Base-by-base conservation (phyloP, 2,797 vertebrate species). In the Huso huso region DNA sequence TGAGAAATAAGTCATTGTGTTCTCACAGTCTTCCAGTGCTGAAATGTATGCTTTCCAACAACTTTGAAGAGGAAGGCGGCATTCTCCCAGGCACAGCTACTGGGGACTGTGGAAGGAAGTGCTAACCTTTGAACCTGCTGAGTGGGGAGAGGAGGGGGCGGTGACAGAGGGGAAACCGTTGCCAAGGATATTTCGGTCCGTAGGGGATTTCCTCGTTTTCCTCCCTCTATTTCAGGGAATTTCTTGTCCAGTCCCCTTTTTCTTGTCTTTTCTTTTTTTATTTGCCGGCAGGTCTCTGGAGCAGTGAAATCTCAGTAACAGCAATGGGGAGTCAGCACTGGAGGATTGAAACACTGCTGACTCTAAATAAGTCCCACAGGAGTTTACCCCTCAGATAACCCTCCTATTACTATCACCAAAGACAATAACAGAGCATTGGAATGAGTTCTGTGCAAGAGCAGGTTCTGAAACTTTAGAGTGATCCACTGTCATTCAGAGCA, bases 101-200 rank as follows among this genome's bases (percentile, higher is more conserved):
- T 51, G 68, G 66, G 60, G 69, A 68, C 63, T 49, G 48, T 61
- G 69, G 69, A 57, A 37, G 52, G 51, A 58, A 68, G 37, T 61
- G 65, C 59, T 66, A 68, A 58, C 67, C 71, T 58, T 62, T 65
- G 51, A 37, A 64, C 12, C 69, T 64, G 51, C 12, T 52, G 3
- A 18, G 64, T 49, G 64, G 60, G 37, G 23, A 23, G 64, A 72
- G 75, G 74, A 72, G 81, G 79, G 76, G 76, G 80, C 68, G 66
- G 70, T 74, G 72, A 76, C 75, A 63, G 79, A 79, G 74, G 74
- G 78, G 77, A 51, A 13, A 23, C 55, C 49, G 7, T 11, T 71
- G 67, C 65, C 64, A 62, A 65, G 37, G 65, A 69, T 69, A 69
- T 55, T 69, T 67, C 66, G 51, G 68, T 64, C 57, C 23, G 37